Evolutionary conservation across 2,888 invertebrate species (phyloP), one percentile per base, ranked within the genome.

Genomic region (Eupithecia subfuscata): DNA sequence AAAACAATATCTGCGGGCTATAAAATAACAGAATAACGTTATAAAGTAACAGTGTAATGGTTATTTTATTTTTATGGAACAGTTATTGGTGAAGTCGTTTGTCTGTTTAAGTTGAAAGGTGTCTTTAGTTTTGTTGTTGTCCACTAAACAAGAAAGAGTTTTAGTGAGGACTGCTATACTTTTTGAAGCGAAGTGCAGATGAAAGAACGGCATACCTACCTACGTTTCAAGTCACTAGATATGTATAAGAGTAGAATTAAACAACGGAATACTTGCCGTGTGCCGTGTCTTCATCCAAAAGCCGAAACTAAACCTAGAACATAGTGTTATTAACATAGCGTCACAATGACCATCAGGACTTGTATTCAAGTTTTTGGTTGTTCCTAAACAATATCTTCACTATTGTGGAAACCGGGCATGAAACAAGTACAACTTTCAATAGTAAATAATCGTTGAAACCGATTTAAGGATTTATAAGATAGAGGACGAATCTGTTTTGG

Each of bases 1-100:
- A 83, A 86, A 89, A 89, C 87, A 90, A 88, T 86, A 88, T 85
- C 82, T 83, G 84, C 73, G 83, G 80, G 74, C 77, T 74, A 77
- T 77, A 77, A 77, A 74, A 74, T 77, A 77, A 82, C 83, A 86
- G 78, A 83, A 82, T 80, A 78, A 79, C 80, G 82, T 81, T 82
- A 87, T 87, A 87, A 86, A 86, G 84, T 81, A 78, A 82, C 83
- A 85, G 75, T 84, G 81, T 80, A 77, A 79, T 80, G 82, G 83
- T 81, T 86, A 82, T 84, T 81, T 76, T 80, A 77, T 80, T 77
- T 77, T 75, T 79, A 74, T 72, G 65, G 77, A 60, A 73, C 74
- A 79, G 76, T 78, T 79, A 77, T 76, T 71, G 74, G 68, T 8
- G 60, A 71, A 70, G 67, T 78, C 75, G 77, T 77, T 77, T 70